Evolutionary conservation across 1,140 invertebrate species (phyloP).

Genomic region (Lethocerus indicus): DNA sequence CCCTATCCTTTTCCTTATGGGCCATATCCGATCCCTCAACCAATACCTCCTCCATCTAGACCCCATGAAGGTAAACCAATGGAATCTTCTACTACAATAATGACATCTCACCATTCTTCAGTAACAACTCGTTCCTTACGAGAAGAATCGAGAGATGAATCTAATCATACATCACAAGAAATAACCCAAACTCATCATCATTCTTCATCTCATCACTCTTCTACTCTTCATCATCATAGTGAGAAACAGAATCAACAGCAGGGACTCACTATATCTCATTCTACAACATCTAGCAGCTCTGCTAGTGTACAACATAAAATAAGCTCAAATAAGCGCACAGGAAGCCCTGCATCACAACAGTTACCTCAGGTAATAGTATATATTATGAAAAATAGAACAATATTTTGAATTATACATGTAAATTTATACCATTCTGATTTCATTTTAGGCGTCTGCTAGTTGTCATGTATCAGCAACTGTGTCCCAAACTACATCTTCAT

Average conservation of each 20-base stretch:
- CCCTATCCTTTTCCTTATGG: constrained; percentile 48
- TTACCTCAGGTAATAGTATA: constrained; percentile 18
- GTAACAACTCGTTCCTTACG: constrained; percentile 34
- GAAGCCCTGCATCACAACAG: constrained; percentile 28
- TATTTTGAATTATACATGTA: neutral
- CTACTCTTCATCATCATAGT: constrained; percentile 31
- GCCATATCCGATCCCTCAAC: constrained; percentile 48
- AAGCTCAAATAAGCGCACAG: constrained; percentile 28
- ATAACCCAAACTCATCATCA: constrained; percentile 37
- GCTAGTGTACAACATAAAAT: constrained; percentile 38
- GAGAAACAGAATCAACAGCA: constrained; percentile 36
- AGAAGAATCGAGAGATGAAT: constrained; percentile 28
- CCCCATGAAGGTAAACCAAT: constrained; percentile 31
- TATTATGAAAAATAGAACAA: neutral
- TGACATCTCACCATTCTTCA: constrained; percentile 40
- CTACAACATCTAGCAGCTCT: constrained; percentile 40
- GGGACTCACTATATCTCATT: constrained; percentile 39
- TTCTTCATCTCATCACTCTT: constrained; percentile 39
- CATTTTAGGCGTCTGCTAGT: constrained; percentile 23
- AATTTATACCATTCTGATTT: constrained; percentile 6
- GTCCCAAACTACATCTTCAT: constrained; percentile 21
- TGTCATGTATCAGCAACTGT: constrained; percentile 21
- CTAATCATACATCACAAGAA: constrained; percentile 26
- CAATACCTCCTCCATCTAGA: constrained; percentile 47
- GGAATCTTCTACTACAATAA: constrained; percentile 47